phyloP scores from a whole-genome alignment of 2,797 vertebrate genomes.

The Anolis apletophallus region DNA sequence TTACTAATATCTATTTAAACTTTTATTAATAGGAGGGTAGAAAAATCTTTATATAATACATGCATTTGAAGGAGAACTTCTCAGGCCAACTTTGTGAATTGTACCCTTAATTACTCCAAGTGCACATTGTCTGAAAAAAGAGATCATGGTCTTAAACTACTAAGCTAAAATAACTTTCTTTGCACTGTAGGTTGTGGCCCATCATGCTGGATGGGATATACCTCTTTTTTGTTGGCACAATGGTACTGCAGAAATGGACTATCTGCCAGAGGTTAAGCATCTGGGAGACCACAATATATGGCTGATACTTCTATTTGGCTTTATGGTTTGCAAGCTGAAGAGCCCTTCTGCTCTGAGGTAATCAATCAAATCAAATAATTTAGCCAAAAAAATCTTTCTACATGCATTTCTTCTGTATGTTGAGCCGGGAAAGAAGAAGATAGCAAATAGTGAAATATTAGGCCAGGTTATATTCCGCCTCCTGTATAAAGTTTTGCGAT shows the following conservation, averaged over 20 bases:
- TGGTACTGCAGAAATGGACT: neutral
- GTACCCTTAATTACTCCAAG: neutral
- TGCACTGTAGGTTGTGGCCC: neutral
- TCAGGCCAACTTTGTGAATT: neutral
- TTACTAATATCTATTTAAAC: conserved; percentile 23
- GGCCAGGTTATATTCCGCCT: neutral
- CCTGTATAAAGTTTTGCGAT: neutral
- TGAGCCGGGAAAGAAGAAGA: neutral
- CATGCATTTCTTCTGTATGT: neutral
- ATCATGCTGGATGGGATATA: neutral
- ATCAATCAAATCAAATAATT: neutral
- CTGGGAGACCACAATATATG: neutral
- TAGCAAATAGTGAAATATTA: too few species aligned
- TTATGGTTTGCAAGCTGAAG: neutral
- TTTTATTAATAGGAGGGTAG: neutral
- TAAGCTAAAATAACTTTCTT: neutral
- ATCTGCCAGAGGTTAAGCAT: too few species aligned
- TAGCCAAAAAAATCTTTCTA: neutral
- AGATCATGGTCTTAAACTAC: neutral
- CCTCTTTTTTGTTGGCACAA: neutral
- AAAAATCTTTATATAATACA: neutral
- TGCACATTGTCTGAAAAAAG: neutral
- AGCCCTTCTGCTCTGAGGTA: neutral
- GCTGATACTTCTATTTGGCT: neutral
- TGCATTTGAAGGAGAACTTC: neutral